phyloP scores from a whole-genome alignment of 2,888 invertebrate genomes.

The Elegia similella region DNA sequence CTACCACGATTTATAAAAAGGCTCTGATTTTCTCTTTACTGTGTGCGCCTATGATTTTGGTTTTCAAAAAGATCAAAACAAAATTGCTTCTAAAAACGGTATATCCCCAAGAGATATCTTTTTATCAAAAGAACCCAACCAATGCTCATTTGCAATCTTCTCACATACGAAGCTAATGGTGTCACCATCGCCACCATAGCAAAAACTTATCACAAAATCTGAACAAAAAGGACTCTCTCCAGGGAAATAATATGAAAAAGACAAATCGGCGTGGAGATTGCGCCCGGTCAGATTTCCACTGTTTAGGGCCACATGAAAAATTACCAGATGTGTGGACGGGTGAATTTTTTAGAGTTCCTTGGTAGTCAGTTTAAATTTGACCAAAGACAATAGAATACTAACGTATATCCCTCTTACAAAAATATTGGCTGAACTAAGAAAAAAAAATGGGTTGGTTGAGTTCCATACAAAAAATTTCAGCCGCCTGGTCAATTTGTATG shows the following conservation, averaged over 20 bases:
- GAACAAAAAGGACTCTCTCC: constrained; percentile 32
- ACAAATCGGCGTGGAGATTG: constrained; percentile 46
- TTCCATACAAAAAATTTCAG: too few relatives aligned
- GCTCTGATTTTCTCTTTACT: too few relatives aligned
- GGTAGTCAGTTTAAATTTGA: constrained; percentile 2
- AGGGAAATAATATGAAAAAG: constrained; percentile 61
- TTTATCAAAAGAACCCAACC: neutral
- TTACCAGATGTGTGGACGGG: constrained; percentile 30
- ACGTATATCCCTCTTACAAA: neutral
- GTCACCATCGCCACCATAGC: constrained; percentile 16
- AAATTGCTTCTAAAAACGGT: too few relatives aligned
- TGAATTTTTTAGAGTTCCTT: constrained; percentile 27
- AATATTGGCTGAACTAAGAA: too few relatives aligned
- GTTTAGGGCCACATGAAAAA: constrained; percentile 46
- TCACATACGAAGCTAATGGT: constrained; percentile 2
- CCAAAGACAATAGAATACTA: too few relatives aligned
- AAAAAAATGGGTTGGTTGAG: too few relatives aligned
- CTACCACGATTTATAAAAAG: too few relatives aligned
- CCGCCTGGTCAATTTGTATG: too few relatives aligned
- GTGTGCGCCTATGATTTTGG: too few relatives aligned
- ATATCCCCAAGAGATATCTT: neutral
- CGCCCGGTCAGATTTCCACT: constrained; percentile 46
- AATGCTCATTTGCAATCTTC: neutral
- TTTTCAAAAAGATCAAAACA: too few relatives aligned
- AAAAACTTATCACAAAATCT: constrained; percentile 24